Evolutionary conservation across 2,113 vertebrate genomes (phyloP).

Genomic region (Trogon melanurus): DNA sequence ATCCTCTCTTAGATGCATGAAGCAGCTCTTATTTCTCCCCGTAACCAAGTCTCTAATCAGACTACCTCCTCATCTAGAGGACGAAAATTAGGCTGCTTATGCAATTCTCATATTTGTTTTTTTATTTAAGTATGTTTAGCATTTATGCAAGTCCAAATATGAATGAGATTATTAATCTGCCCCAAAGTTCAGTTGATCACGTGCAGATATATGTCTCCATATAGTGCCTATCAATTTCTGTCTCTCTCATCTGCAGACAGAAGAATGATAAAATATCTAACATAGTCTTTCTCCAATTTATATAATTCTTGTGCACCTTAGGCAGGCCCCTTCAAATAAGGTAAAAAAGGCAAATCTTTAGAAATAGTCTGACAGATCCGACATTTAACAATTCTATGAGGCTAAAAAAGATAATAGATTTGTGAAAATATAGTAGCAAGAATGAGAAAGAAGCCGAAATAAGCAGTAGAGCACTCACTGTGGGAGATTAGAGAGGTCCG

Average conservation of each 20-base stretch:
- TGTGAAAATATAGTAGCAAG: background rate
- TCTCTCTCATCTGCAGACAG: background rate
- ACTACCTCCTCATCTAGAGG: background rate
- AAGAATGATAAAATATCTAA: background rate
- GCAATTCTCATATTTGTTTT: background rate
- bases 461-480: background rate
- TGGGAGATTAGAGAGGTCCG: background rate
- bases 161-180: background rate
- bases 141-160: background rate
- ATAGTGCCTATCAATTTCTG: background rate
- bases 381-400: background rate
- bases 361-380: background rate
- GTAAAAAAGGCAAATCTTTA: background rate
- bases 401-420: background rate
- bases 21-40: slow-evolving; percentile 16
- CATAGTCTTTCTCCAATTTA: background rate
- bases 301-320: background rate
- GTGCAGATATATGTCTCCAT: background rate
- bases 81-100: slow-evolving; percentile 12
- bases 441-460: background rate
- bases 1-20: background rate
- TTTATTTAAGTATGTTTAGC: background rate
- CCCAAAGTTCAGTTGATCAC: background rate
- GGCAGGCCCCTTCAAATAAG: background rate
- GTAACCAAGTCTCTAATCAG: slow-evolving; percentile 1